phyloP scores from a whole-genome alignment of 2,113 vertebrate species.

The Oncorhynchus kisutch region DNA sequence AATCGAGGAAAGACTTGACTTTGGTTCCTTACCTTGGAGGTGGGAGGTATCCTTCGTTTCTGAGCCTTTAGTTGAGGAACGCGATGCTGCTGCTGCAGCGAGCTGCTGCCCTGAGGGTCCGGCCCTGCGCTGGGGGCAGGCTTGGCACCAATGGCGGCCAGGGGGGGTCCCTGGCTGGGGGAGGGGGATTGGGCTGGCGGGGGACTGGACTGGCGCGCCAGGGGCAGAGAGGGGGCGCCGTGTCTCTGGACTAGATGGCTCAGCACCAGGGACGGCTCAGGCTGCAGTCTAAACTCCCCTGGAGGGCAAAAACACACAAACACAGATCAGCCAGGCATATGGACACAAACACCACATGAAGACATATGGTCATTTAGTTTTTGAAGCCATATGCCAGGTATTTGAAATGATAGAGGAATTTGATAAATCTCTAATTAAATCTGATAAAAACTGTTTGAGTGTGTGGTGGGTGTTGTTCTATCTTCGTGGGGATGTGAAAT shows the following conservation, averaged over 20 bases:
- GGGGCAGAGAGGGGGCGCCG: conserved; percentile 65
- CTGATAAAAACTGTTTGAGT: too few species aligned
- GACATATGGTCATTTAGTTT: neutral
- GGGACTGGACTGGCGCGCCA: conserved; percentile 70
- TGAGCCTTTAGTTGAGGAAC: conserved; percentile 83
- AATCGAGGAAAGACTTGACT: too few species aligned
- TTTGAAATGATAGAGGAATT: neutral
- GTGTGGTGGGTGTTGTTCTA: neutral
- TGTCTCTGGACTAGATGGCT: conserved; percentile 91
- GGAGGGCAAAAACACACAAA: neutral
- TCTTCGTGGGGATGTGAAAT: too few species aligned
- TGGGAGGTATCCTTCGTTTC: conserved; percentile 86
- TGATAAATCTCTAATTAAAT: too few species aligned
- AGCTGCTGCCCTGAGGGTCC: conserved; percentile 77
- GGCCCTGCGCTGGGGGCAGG: conserved; percentile 59
- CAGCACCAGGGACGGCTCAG: conserved; percentile 92
- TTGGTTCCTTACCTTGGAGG: conserved; percentile 81
- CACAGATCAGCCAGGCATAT: neutral
- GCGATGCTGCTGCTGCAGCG: conserved; percentile 71
- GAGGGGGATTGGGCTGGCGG: conserved; percentile 61
- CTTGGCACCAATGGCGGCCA: conserved; percentile 64
- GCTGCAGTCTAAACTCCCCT: conserved; percentile 93
- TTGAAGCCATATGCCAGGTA: neutral
- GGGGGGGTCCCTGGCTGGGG: conserved; percentile 51
- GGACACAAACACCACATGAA: neutral